phyloP scores from a whole-genome alignment of 2,113 vertebrate genomes.

The Engystomops pustulosus region DNA sequence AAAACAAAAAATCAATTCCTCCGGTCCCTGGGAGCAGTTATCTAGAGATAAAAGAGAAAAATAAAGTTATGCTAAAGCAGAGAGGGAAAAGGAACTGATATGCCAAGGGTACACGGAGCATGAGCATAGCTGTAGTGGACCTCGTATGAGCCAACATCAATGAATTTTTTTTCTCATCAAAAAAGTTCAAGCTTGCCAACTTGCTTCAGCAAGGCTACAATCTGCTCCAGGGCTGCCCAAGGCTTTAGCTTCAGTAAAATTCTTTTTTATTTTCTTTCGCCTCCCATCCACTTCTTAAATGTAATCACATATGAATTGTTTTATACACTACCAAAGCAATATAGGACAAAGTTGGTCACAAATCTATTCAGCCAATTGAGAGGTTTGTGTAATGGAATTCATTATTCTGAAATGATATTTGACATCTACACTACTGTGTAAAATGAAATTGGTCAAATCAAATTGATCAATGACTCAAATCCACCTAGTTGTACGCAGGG shows the following conservation, averaged over 20 bases:
- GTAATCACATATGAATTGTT: conserved; percentile 67
- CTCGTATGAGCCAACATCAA: conserved; percentile 76
- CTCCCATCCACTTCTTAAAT: conserved; percentile 49
- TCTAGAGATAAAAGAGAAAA: conserved; percentile 91
- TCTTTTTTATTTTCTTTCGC: conserved; percentile 32
- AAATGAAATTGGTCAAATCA: background rate
- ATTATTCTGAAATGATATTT: background rate
- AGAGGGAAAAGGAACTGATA: conserved; percentile 72
- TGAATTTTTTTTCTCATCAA: conserved; percentile 80
- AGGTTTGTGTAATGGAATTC: background rate
- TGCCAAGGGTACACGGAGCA: conserved; percentile 74
- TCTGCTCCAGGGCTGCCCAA: conserved; percentile 70
- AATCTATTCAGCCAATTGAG: background rate
- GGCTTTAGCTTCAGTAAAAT: conserved; percentile 70
- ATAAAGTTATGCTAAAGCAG: conserved; percentile 82
- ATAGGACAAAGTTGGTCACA: background rate
- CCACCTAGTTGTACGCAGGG: too few species aligned
- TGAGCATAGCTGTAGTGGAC: conserved; percentile 76
- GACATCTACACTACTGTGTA: background rate
- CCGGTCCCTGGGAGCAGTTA: conserved; percentile 81
- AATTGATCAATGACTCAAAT: background rate
- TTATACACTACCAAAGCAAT: conserved; percentile 64
- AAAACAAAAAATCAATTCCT: conserved; percentile 94
- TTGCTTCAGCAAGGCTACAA: conserved; percentile 70
- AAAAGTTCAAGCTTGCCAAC: conserved; percentile 72